Base-by-base conservation (phyloP, 1,140 invertebrate species). In the Drosophila bipectinata region DNA sequence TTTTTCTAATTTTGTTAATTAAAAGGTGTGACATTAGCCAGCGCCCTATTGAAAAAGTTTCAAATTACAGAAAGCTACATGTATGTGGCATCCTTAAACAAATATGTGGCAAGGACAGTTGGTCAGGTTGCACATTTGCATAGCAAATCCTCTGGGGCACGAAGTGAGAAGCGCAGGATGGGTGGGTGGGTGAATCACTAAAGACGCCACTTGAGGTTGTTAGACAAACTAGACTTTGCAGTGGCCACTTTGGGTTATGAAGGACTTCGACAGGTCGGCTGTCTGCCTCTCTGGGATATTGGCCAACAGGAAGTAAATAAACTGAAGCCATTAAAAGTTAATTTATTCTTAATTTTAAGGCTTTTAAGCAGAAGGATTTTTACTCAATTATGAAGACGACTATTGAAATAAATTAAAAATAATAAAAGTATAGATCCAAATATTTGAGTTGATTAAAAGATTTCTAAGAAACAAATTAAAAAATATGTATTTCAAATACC, bases 1-100 rank as follows among this genome's bases (percentile, higher is more conserved):
- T 51, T 54, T 21, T 52, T 41, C 58, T 78, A 71, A 88, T 82
- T 74, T 72, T 37, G 45, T 72, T 88, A 87, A 87, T 87, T 88
- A 87, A 79, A 69, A 88, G 82, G 83, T 83, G 62, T 79, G 79
- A 72, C 83, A 60, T 44, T 60, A 37, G 14, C 55, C 72, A 57
- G 59, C 57, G 47, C 57, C 59, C 52, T 8, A 18, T 18, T 44
- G 18, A 64, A 63, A 51, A 63, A 44, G 72, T 39, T 45, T 84
- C 67, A 62, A 77, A 72, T 79, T 73, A 53, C 80, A 44, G 30
- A 69, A 64, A 67, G 55, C 59, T 62, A 73, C 45, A 55, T 54
- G 28, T 52, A 55, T 54, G 28, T 39, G 34, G 47, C 67, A 77
- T 54, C 53, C 39, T 53, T 60, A 21, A 52, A 54, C 44, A 51